Percentiles rank a stretch among this genome's conserved stretches.
phyloP scores from a whole-genome alignment of 2,113 vertebrate genomes.

The Stomatorhinus ivindoensis region DNA sequence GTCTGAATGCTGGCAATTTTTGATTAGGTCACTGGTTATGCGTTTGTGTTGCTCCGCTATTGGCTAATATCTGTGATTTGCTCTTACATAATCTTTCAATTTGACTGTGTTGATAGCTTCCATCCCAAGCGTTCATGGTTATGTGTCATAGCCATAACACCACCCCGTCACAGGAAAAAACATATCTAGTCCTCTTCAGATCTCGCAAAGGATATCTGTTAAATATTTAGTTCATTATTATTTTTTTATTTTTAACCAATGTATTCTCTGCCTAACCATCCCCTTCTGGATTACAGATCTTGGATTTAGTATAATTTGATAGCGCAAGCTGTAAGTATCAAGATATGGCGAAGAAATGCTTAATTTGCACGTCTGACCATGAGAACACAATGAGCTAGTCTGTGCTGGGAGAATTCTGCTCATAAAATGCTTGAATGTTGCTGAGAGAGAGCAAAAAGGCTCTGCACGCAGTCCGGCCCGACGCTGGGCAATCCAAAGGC shows the following conservation, averaged over 20 bases:
- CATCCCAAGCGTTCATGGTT: background rate
- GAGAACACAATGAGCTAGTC: background rate
- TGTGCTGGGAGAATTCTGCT: background rate
- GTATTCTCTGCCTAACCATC: background rate
- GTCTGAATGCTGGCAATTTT: background rate
- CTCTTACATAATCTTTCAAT: background rate
- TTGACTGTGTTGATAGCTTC: background rate
- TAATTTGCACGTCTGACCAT: background rate
- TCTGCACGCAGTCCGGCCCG: constrained; percentile 20
- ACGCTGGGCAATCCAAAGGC: constrained; percentile 19
- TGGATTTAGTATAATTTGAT: background rate
- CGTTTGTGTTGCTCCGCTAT: background rate
- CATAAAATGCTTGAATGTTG: background rate
- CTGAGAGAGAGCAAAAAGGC: background rate
- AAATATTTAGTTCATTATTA: background rate
- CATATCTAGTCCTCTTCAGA: background rate
- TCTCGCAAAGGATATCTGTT: background rate
- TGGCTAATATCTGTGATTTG: background rate
- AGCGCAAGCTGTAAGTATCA: background rate
- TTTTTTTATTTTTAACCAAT: background rate
- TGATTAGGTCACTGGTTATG: background rate
- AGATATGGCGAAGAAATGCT: background rate
- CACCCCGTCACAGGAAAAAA: background rate
- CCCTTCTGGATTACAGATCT: background rate
- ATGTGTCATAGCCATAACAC: background rate